phyloP scores from a whole-genome alignment of 1,140 invertebrate genomes.

The Vanessa atalanta region DNA sequence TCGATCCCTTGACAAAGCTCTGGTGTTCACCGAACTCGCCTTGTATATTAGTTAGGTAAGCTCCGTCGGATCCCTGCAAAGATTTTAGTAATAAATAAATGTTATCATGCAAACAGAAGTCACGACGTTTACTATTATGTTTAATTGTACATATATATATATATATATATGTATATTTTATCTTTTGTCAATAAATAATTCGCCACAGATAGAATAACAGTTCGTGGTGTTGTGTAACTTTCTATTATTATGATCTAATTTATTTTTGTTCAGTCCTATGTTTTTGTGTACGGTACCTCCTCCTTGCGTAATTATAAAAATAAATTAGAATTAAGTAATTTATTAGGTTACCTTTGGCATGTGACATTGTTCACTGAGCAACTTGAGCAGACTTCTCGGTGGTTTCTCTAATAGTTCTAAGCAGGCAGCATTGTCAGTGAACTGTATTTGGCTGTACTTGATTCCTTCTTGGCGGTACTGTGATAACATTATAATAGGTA shows the following conservation, averaged over 20 bases:
- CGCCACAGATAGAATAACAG: too few relatives aligned
- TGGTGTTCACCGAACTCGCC: slow-evolving; percentile 92
- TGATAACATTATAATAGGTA: slow-evolving; percentile 47
- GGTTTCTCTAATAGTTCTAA: slow-evolving; percentile 95
- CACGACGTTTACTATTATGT: too few relatives aligned
- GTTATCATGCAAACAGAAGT: not conserved
- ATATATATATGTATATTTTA: too few relatives aligned
- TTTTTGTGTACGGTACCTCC: too few relatives aligned
- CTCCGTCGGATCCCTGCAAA: slow-evolving; percentile 89
- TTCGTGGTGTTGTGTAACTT: too few relatives aligned
- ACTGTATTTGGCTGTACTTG: slow-evolving; percentile 92
- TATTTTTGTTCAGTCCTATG: too few relatives aligned
- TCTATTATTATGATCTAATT: too few relatives aligned
- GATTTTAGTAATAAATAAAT: not conserved
- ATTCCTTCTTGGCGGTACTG: slow-evolving; percentile 95
- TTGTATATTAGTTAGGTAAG: slow-evolving; percentile 95
- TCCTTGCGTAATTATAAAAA: not conserved
- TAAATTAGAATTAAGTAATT: not conserved
- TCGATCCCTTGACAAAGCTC: slow-evolving; percentile 93
- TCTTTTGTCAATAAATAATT: too few relatives aligned
- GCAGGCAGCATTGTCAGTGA: slow-evolving; percentile 94
- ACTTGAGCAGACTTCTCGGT: slow-evolving; percentile 92
- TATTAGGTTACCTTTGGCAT: slow-evolving; percentile 87
- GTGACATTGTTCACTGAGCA: slow-evolving; percentile 95
- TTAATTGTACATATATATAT: too few relatives aligned